These are phyloP conservation scores for Phoxinus phoxinus DNA, from an alignment of 2,113 vertebrate species.

Conservation along the genomic window DNA sequence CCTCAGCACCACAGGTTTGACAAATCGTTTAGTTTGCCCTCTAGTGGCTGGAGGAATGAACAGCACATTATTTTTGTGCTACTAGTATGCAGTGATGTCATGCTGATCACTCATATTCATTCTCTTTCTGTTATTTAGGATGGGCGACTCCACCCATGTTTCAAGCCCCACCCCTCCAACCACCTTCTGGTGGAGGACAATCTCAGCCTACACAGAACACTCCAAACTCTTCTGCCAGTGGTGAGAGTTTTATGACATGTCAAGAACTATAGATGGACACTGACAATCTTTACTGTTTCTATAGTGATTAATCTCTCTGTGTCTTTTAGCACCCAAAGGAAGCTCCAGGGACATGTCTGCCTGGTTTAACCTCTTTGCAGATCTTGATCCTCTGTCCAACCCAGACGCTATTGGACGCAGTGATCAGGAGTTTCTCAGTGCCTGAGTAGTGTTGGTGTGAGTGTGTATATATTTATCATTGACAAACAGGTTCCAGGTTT, in stretches of 20 bases:
- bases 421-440: conserved; percentile 78
- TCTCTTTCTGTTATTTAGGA: conserved; percentile 62
- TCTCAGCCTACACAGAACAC: conserved; percentile 67
- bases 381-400: conserved; percentile 84
- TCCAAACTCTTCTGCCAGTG: conserved; percentile 66
- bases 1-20: conserved; percentile 75
- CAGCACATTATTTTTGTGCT: background rate
- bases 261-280: background rate
- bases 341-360: conserved; percentile 79
- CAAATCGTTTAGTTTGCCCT: background rate
- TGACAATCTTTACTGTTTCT: background rate
- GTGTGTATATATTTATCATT: conserved; percentile 31
- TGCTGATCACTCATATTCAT: background rate
- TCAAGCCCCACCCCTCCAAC: conserved; percentile 73
- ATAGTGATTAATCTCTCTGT: background rate
- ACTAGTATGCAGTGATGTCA: background rate
- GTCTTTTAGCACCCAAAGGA: conserved; percentile 63
- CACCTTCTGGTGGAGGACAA: conserved; percentile 62
- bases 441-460: conserved; percentile 64
- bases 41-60: conserved; percentile 32
- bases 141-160: conserved; percentile 80
- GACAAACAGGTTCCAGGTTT: background rate
- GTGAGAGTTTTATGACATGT: conserved; percentile 59
- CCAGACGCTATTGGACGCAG: conserved; percentile 80
- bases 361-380: conserved; percentile 82